Base-by-base conservation (phyloP, 2,888 invertebrate species). In the Lycocerus yunnanus region DNA sequence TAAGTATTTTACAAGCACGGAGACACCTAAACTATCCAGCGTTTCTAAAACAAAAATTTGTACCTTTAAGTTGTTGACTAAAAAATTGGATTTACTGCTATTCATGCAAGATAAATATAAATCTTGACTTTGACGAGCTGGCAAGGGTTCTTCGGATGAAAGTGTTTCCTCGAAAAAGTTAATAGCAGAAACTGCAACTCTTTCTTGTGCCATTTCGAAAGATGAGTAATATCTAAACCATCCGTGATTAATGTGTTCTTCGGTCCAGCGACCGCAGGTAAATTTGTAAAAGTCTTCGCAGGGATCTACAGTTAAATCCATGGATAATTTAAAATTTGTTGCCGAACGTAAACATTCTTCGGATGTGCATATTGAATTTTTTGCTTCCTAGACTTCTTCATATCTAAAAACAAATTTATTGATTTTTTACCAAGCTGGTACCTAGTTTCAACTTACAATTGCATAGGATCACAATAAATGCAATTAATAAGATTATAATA, bases 231-330 rank as follows among this genome's bases (percentile, higher is more conserved):
- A 92, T 2, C 88, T 87, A 78, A 90, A 90, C 63, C 91, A 90
- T 74, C 94, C 94, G 0, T 94, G 93, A 65, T 90, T 90, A 0
- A 93, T 93, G 84, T 95, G 95, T 67, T 93, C 92, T 8, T 90
- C 86, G 0, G 90, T 88, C 94, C 94, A 95, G 79, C 92, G 92
- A 2, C 95, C 95, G 81, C 95, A 95, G 0, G 91, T 86, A 81
- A 91, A 95, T 89, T 92, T 88, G 85, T 95, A 95, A 87, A 95
- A 95, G 87, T 95, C 92, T 61, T 94, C 91, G 82, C 95, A 95
- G 67, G 95, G 95, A 85, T 95, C 90, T 68, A 90, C 91, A 21
- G 89, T 89, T 68, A 86, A 86, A 84, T 95, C 93, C 91, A 95
- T 93, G 11, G 94, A 92, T 61, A 92, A 89, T 15, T 93, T 90